These are phyloP conservation scores for Scomberomorus guttatus DNA, from an alignment of 2,797 vertebrate genomes.

Conservation along the genomic window DNA sequence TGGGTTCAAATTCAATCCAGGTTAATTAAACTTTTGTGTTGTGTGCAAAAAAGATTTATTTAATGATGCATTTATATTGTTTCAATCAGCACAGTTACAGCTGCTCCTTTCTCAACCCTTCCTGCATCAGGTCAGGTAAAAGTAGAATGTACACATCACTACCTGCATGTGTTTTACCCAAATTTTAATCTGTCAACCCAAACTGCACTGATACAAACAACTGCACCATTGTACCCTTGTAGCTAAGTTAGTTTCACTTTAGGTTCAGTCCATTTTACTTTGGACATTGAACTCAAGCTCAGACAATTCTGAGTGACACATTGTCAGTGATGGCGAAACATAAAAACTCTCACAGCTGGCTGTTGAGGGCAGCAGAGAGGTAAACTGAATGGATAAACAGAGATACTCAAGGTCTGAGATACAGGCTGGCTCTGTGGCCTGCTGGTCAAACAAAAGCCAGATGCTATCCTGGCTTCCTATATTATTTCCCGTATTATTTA, in stretches of 20 bases:
- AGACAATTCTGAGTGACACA: conserved; percentile 27
- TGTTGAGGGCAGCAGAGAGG: conserved; percentile 55
- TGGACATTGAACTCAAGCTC: background rate
- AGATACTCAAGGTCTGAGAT: conserved; percentile 38
- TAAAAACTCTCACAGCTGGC: conserved; percentile 63
- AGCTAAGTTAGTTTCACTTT: conserved; percentile 1
- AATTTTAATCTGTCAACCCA: background rate
- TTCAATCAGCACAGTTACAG: background rate
- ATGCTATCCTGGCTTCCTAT: conserved; percentile 59
- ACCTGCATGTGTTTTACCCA: background rate
- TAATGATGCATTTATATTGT: background rate
- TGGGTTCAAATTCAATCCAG: background rate
- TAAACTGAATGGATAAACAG: conserved; percentile 60
- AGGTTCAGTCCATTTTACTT: conserved; percentile 1
- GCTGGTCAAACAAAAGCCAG: conserved; percentile 72
- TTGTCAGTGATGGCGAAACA: conserved; percentile 35
- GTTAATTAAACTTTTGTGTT: background rate
- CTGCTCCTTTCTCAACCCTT: background rate
- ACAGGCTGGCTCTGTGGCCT: conserved; percentile 44
- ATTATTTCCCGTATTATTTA: conserved; percentile 63
- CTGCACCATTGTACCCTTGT: background rate
- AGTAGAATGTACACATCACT: background rate
- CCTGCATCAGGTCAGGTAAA: background rate
- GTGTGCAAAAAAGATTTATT: background rate
- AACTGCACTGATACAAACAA: background rate